Evolutionary conservation across 2,797 vertebrate species (phyloP), one percentile per base, ranked within the genome.

Genomic region (Morelia viridis): DNA sequence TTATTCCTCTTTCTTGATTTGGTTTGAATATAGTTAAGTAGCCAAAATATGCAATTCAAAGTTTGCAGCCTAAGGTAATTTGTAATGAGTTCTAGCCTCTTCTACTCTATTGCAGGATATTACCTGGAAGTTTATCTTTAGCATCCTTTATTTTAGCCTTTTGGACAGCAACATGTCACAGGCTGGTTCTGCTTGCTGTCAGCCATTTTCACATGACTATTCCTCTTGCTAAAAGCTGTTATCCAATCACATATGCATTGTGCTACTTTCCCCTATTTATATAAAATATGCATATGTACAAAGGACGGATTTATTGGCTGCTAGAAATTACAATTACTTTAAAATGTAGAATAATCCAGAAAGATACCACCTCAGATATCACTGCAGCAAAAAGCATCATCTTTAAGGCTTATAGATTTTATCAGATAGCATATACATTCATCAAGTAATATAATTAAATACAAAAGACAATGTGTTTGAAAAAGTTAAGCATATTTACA

Each of bases 311-410:
- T 6, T 94, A n/a, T 96, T 90, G 94, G 88, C 85, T 95, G 61
- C 94, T 95, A 95, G 90, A 84, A 94, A 83, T 85, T 86, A 86
- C n/a, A 35, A 24, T 92, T 91, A 88, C 58, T 93, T 93, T 90
- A 89, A 85, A 88, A 65, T 0, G 0, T 91, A 91, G 93, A 94
- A 93, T 89, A 92, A 93, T 93, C 57, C 94, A 58, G 93, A 94
- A 95, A 90, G 19, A 0, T 65, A 65, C 60, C 80, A 41, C 0
- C 88, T 87, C 50, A 58, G 35, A 26, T 89, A 68, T 84, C 92
- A 91, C 94, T 91, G 85, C 87, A 92, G 80, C 61, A 89, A 94
- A 94, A 46, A 58, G 31, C 93, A 94, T 94, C 94, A 89, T 93
- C 94, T 89, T 12, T 89, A 83, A 91, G 92, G 28, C 92, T 94